phyloP scores from a whole-genome alignment of 2,797 vertebrate genomes.

The Oreochromis mossambicus region DNA sequence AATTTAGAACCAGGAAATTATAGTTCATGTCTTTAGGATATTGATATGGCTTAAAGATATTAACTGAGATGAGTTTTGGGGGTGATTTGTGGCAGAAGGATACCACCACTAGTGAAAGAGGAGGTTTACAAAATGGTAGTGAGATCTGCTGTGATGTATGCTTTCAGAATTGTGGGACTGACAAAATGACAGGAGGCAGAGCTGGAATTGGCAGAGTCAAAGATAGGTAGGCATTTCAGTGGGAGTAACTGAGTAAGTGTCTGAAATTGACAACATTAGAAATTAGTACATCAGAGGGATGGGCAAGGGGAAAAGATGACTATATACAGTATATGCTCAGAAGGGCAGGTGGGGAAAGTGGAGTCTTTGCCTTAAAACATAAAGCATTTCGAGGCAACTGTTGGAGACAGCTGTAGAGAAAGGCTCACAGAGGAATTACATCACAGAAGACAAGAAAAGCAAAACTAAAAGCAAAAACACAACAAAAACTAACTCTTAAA shows the following conservation, averaged over 20 bases:
- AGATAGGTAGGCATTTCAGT: background rate
- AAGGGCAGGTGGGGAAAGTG: background rate
- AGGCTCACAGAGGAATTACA: background rate
- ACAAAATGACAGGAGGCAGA: background rate
- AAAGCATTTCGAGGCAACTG: too few relatives aligned
- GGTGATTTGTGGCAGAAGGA: background rate
- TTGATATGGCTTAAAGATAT: background rate
- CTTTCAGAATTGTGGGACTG: background rate
- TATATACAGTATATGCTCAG: rapidly evolving
- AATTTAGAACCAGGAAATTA: background rate
- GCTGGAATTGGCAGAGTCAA: background rate
- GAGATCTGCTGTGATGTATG: background rate
- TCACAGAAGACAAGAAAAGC: background rate
- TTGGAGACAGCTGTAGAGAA: too few relatives aligned
- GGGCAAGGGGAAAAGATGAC: background rate
- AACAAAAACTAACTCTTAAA: background rate
- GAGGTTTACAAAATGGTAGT: background rate
- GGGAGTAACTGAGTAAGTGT: background rate
- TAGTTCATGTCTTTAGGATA: background rate
- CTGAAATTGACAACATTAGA: background rate
- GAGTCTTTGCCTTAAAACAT: background rate
- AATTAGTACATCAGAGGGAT: background rate
- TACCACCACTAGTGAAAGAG: background rate
- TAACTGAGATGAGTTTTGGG: background rate
- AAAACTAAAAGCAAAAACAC: background rate